Evolutionary conservation across 2,888 invertebrate genomes (phyloP), one percentile per base, ranked within the genome.

Genomic region (Stramonita haemastoma): DNA sequence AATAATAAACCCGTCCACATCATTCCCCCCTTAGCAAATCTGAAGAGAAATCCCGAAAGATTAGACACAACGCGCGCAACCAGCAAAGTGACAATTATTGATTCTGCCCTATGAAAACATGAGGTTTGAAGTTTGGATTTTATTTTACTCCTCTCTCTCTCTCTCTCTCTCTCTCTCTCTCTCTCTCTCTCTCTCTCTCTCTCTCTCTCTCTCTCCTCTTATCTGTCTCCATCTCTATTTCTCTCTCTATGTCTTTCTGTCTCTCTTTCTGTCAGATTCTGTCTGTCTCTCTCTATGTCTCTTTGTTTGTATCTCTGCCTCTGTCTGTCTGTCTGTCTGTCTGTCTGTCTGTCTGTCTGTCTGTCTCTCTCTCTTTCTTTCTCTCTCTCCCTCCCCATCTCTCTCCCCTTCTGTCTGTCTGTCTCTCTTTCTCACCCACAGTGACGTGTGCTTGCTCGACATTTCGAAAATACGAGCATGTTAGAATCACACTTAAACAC

Each of bases 41-140:
- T 11, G 73, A 73, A n/a, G n/a, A n/a, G 73, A n/a, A 73, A 73
- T 73, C n/a, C 73, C 73, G 13, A n/a, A 26, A 73, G 73, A 73
- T 73, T n/a, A 73, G n/a, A n/a, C 22, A 22, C 15, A n/a, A 73
- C 13, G 11, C n/a, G 26, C 26, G 8, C 26, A n/a, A 73, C 22
- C 73, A n/a, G n/a, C n/a, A 73, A 73, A 73, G 73, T 73, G 73
- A 73, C 73, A n/a, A 73, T 73, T 73, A 73, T 73, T 73, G 73
- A 73, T 73, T n/a, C 73, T n/a, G n/a, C 26, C n/a, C 73, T n/a
- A 73, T 5, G n/a, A 73, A n/a, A 13, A n/a, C 73, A 73, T 73
- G 73, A 73, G 11, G n/a, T n/a, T n/a, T 26, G 73, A 73, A 60
- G 46, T 46, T n/a, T 46, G 46, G 46, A 46, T 46, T n/a, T 46